Conservation (phyloP, 1,140 invertebrate species). For the Bombus sylvicola region DNA sequence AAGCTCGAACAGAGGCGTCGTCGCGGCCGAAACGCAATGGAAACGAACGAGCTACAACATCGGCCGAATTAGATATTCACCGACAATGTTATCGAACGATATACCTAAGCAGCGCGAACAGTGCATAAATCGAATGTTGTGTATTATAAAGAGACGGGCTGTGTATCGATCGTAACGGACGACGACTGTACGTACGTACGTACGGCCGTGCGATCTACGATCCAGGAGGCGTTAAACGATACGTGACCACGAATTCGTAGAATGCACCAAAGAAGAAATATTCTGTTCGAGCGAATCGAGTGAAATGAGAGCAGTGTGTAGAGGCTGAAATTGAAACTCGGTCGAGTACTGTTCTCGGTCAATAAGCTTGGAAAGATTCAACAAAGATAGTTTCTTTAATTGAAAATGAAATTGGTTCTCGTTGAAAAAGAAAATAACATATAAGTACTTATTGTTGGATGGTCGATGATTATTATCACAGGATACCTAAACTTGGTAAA, state of each 20-base stretch:
- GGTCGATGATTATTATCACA: neutral
- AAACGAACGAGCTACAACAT: constrained; percentile 7
- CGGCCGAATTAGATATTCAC: constrained; percentile 45
- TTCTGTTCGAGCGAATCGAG: neutral
- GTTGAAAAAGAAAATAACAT: neutral
- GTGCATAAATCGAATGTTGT: constrained; percentile 43
- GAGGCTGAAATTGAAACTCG: constrained; percentile 9
- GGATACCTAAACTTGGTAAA: neutral
- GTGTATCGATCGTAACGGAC: constrained; percentile 30
- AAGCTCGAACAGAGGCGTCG: too few species aligned
- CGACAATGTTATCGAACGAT: constrained; percentile 45
- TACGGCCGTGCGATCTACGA: neutral
- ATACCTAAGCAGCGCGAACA: constrained; percentile 4
- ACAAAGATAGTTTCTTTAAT: neutral
- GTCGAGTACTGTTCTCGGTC: neutral
- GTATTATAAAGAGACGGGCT: constrained; percentile 52
- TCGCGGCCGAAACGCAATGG: neutral
- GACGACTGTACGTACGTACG: neutral
- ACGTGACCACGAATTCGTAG: neutral
- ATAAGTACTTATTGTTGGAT: neutral
- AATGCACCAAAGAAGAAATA: neutral
- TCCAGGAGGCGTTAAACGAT: neutral
- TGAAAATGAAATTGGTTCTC: neutral
- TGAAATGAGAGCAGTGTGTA: neutral
- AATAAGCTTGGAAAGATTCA: neutral